Conservation (phyloP, 1,140 invertebrate species). For the Lordiphosa mommai region DNA sequence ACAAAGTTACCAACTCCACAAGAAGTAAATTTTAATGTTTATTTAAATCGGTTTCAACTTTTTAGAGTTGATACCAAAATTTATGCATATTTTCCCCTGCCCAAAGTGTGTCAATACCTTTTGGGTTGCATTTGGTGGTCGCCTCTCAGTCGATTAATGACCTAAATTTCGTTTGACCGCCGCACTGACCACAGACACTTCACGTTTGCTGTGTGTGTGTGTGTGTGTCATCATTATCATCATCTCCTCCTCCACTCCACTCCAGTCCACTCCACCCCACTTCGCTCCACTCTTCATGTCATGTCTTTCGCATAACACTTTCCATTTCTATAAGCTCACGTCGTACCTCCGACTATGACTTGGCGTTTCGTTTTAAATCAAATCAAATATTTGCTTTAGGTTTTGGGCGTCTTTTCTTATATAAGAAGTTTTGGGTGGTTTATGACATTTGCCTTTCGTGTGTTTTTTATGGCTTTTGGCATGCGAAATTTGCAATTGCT, state of each 20-base stretch:
- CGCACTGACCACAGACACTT: slow-evolving; percentile 67
- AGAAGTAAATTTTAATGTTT: too few relatives aligned
- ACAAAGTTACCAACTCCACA: too few relatives aligned
- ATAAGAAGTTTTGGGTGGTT: slow-evolving; percentile 65
- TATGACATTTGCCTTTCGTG: slow-evolving; percentile 26
- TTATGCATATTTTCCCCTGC: too few relatives aligned
- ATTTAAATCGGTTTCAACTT: too few relatives aligned
- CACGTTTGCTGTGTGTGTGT: slow-evolving; percentile 2
- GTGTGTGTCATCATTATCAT: slow-evolving; percentile 43
- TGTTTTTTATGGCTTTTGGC: slow-evolving; percentile 12
- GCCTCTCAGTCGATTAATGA: slow-evolving; percentile 64
- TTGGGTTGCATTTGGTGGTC: not conserved
- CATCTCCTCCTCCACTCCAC: slow-evolving; percentile 1
- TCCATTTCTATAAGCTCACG: slow-evolving; percentile 54
- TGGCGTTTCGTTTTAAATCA: slow-evolving; percentile 64
- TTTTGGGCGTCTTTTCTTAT: slow-evolving; percentile 41
- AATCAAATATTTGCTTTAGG: slow-evolving; percentile 64
- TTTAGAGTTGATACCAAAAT: too few relatives aligned
- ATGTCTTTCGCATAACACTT: slow-evolving; percentile 58
- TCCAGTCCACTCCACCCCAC: not conserved
- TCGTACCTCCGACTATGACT: slow-evolving; percentile 37
- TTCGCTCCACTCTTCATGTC: not conserved
- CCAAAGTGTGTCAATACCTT: not conserved
- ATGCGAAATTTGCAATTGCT: slow-evolving; percentile 43
- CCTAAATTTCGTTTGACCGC: slow-evolving; percentile 39